phyloP scores from a whole-genome alignment of 2,888 invertebrate species.

The Ligdia adustata region DNA sequence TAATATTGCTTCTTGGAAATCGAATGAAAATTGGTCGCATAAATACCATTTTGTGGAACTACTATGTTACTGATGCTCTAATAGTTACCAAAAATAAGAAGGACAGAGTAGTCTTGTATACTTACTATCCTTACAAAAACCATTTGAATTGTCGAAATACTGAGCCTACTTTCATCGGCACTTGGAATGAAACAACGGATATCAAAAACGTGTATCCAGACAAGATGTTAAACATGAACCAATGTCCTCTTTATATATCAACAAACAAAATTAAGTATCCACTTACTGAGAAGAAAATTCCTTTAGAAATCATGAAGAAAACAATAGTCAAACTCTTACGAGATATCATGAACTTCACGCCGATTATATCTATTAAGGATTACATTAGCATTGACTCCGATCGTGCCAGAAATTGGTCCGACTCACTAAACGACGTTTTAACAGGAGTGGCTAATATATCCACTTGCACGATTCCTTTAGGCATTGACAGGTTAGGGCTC shows the following conservation, averaged over 20 bases:
- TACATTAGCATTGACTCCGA: conserved; percentile 64
- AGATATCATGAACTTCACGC: conserved; percentile 64
- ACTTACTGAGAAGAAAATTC: conserved; percentile 54
- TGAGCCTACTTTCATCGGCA: conserved; percentile 49
- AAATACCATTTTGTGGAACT: conserved; percentile 56
- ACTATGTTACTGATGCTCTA: conserved; percentile 55
- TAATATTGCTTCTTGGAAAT: conserved; percentile 52
- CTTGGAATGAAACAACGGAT: conserved; percentile 42
- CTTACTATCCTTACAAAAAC: conserved; percentile 62
- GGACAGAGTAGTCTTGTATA: conserved; percentile 48
- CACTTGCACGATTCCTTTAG: conserved; percentile 61
- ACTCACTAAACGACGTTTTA: conserved; percentile 63
- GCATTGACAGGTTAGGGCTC: conserved; percentile 54
- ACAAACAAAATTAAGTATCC: conserved; percentile 63
- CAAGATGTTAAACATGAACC: conserved; percentile 64
- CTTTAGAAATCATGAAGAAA: conserved; percentile 60
- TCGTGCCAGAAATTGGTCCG: conserved; percentile 62
- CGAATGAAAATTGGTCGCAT: conserved; percentile 52
- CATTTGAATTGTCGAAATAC: conserved; percentile 58
- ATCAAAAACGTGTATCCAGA: conserved; percentile 50
- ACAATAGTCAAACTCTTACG: conserved; percentile 53
- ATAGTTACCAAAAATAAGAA: conserved; percentile 45
- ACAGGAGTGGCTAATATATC: conserved; percentile 62
- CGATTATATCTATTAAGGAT: conserved; percentile 56
- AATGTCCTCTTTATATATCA: conserved; percentile 65